Conservation (phyloP, 1,140 invertebrate genomes). For the Cydia pomonella region DNA sequence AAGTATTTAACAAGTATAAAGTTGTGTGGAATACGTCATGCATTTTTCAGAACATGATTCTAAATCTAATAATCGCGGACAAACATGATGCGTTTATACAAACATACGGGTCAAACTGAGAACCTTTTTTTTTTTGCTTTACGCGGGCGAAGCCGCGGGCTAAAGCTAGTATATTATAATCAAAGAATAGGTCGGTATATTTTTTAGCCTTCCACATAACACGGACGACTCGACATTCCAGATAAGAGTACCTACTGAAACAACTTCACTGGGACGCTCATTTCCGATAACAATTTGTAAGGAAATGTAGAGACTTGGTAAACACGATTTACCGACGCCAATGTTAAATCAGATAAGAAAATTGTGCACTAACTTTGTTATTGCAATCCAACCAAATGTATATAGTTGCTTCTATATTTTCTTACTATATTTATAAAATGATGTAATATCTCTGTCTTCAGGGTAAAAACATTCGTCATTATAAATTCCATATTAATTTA, state of each 20-base stretch:
- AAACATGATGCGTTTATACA: too few species aligned
- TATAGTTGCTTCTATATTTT: neutral
- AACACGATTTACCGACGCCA: conserved; percentile 45
- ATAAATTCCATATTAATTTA: too few species aligned
- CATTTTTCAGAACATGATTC: too few species aligned
- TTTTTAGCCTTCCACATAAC: neutral
- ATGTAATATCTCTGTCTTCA: too few species aligned
- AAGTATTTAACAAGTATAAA: too few species aligned
- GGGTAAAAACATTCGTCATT: too few species aligned
- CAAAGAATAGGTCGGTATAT: neutral
- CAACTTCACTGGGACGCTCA: conserved; percentile 57
- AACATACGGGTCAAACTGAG: too few species aligned
- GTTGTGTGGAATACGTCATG: too few species aligned
- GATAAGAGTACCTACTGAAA: conserved; percentile 67
- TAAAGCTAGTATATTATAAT: neutral
- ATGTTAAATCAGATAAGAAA: conserved; percentile 35
- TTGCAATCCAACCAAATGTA: neutral
- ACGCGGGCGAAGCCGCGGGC: too few species aligned
- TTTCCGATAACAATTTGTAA: conserved; percentile 69
- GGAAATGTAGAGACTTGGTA: conserved; percentile 58
- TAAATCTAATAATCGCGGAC: too few species aligned
- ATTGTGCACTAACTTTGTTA: conserved; percentile 13
- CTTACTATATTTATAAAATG: too few species aligned
- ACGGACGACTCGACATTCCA: conserved; percentile 55
- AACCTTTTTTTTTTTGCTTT: too few species aligned